Conservation (phyloP, 2,113 vertebrate genomes). For the Amblyopsis rosae region DNA sequence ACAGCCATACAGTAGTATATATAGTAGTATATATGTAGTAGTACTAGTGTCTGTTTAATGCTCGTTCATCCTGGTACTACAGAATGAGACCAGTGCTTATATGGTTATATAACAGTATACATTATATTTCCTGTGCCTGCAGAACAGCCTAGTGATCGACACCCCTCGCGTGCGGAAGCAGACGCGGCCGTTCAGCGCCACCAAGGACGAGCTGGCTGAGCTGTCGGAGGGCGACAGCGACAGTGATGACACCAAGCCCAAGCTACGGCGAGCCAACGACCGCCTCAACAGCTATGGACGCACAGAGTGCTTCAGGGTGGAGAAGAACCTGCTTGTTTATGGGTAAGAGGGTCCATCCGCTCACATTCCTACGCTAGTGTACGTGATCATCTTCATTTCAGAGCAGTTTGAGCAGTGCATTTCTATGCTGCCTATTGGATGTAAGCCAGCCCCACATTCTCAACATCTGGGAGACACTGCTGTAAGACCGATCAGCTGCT, state of each 20-base stretch:
- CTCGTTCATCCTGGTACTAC: not conserved
- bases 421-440: too few species aligned
- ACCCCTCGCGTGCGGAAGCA: constrained; percentile 97
- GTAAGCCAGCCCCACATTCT: too few species aligned
- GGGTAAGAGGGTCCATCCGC: constrained; percentile 76
- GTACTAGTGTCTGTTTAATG: not conserved
- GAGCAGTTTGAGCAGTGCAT: too few species aligned
- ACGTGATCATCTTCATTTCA: too few species aligned
- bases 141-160: constrained; percentile 99
- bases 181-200: constrained; percentile 94
- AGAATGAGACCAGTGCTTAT: not conserved
- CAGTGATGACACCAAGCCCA: constrained; percentile 88
- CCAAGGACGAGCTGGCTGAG: constrained; percentile 95
- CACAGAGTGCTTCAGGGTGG: constrained; percentile 96
- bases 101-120: too few species aligned
- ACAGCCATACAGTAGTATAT: not conserved
- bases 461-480: too few species aligned
- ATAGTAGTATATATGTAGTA: not conserved
- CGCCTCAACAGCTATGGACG: constrained; percentile 91
- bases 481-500: too few species aligned
- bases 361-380: too few species aligned
- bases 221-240: constrained; percentile 94
- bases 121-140: constrained; percentile 26
- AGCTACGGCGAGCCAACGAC: constrained; percentile 89
- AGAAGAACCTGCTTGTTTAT: constrained; percentile 97